Conservation (phyloP, 2,113 vertebrate species). For the Propithecus coquereli region DNA sequence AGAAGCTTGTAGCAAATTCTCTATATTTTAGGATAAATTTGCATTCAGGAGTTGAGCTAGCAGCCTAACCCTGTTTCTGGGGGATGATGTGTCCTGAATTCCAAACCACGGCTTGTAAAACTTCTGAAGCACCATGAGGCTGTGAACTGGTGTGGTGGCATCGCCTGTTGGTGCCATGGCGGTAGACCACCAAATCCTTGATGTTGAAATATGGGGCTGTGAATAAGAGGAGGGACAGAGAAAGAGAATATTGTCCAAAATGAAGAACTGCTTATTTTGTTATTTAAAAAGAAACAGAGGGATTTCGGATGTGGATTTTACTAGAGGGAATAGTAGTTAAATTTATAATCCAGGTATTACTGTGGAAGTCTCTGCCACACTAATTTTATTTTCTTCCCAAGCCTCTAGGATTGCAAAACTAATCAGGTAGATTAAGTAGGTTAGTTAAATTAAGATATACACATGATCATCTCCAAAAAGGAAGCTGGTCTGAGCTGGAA, state of each 20-base stretch:
- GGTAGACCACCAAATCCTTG: neutral
- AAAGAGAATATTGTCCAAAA: neutral
- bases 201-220: neutral
- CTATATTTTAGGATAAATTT: slow-evolving; percentile 13
- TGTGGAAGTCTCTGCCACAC: neutral
- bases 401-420: neutral
- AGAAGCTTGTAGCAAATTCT: neutral
- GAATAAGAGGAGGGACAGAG: neutral
- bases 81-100: slow-evolving; percentile 49
- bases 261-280: neutral
- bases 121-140: neutral
- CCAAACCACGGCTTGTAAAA: neutral
- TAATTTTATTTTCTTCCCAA: neutral
- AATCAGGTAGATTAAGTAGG: neutral
- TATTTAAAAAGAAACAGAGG: neutral
- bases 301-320: neutral
- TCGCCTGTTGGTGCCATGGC: neutral
- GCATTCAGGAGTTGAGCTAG: slow-evolving; percentile 21
- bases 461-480: neutral
- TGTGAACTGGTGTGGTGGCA: neutral
- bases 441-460: slow-evolving; percentile 16
- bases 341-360: neutral
- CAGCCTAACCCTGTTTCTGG: slow-evolving; percentile 39
- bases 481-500: neutral
- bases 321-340: neutral